A percentile compares a stretch with the other conserved stretches of the same genome.
Conservation (phyloP, 2,113 vertebrate genomes). For the Spea multiplicata region DNA sequence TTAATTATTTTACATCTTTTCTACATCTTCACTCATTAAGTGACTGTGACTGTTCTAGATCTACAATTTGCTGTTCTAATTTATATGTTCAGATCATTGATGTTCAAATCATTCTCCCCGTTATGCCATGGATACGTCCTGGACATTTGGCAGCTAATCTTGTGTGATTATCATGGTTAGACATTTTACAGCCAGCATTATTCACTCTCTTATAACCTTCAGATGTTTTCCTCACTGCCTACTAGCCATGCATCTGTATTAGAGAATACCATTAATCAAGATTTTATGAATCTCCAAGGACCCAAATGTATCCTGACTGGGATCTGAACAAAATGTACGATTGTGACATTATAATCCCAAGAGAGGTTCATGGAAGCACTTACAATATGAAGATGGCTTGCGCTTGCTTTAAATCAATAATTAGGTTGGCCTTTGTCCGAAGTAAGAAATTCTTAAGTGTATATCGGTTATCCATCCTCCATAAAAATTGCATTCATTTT, state of each 20-base stretch:
- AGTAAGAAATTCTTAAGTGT: not conserved
- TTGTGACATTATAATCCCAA: not conserved
- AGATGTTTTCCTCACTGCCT: not conserved
- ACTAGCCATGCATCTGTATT: conserved; percentile 18
- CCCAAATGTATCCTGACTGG: not conserved
- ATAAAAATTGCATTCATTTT: not conserved
- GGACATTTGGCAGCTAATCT: not conserved
- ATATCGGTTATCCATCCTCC: not conserved
- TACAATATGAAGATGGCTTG: not conserved
- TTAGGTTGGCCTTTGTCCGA: conserved; percentile 9
- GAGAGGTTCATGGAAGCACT: not conserved
- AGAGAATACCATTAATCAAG: conserved; percentile 1
- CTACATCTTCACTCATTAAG: not conserved
- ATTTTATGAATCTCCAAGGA: conserved; percentile 2
- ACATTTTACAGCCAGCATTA: not conserved
- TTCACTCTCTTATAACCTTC: conserved; percentile 10
- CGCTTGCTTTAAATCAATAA: conserved; percentile 12
- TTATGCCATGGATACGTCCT: not conserved
- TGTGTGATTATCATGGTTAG: conserved; percentile 1
- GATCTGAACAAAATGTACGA: conserved; percentile 9
- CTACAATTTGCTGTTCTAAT: not conserved
- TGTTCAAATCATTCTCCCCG: not conserved
- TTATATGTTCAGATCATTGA: not conserved
- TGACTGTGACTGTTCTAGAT: not conserved
- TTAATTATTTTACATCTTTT: conserved; percentile 12